Evolutionary conservation across 2,888 invertebrate genomes (phyloP).

Genomic region (Pasiphila rectangulata): DNA sequence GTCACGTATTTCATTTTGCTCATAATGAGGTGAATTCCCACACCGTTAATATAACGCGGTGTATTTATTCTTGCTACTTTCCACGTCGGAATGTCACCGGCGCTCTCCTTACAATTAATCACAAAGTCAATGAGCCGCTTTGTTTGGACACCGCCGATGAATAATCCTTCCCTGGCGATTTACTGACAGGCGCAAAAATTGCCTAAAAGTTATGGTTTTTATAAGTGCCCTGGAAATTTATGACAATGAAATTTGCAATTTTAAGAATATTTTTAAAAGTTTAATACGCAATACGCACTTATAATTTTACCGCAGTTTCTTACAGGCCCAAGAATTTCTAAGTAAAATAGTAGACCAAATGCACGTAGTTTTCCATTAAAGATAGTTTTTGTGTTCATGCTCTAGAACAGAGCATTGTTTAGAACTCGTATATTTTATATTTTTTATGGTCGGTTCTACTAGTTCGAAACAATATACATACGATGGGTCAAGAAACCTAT

Average conservation of each 20-base stretch:
- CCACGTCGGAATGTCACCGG: constrained; percentile 68
- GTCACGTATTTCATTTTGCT: constrained; percentile 14
- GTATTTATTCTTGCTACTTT: constrained; percentile 46
- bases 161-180: constrained; percentile 70
- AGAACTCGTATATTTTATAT: no score
- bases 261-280: constrained; percentile 22
- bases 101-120: constrained; percentile 74
- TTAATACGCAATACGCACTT: constrained; percentile 4
- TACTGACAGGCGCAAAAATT: constrained; percentile 49
- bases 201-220: constrained; percentile 43
- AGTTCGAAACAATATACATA: constrained; percentile 15
- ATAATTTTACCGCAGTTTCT: background rate
- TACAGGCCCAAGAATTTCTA: no score
- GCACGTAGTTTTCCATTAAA: no score
- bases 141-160: constrained; percentile 74
- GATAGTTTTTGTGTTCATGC: background rate
- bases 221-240: constrained; percentile 36
- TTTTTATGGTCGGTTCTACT: background rate
- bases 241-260: constrained; percentile 32
- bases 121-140: constrained; percentile 78
- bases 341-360: no score
- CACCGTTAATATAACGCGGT: constrained; percentile 29
- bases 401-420: no score
- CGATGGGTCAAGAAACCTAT: constrained; percentile 52
- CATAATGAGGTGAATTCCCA: constrained; percentile 15